Base-by-base conservation (phyloP, 30 jellyfish, hydroid and myxozoan species). In the Aurelia aurita complex sp. Pacific region DNA sequence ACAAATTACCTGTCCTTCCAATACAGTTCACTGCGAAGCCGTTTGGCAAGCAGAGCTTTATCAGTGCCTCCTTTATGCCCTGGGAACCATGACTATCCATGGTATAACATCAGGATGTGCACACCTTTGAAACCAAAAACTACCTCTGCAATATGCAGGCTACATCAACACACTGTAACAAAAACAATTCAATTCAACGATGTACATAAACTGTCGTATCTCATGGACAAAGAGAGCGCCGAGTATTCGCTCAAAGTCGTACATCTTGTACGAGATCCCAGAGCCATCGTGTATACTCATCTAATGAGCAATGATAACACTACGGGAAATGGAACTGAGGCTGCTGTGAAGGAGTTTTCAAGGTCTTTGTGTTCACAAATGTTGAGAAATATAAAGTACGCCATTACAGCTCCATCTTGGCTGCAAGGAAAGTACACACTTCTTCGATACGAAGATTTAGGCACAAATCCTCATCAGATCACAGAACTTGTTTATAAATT, bases 371-470 rank as follows among this genome's bases (percentile, higher is more conserved):
- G 99, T 50, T 61, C 90, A 42, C 98, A 86, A 76, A 95, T 95
- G 99, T 87, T 95, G 55, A 77, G 97, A 33, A 95, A 95, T 66
- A 95, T 95, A 36, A 95, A 95, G 75, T 95, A 95, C 64, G 99
- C 99, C 42, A 95, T 95, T 4, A 95, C 99, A 1, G 99, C 99
- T 7, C 99, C 99, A 33, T 92, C 99, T 42, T 95, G 99, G 99
- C 71, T 95, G 80, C 99, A 95, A 69, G 97, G 99, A 5, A 95
- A 95, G 75, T 95, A 95, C 83, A 95, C 99, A 36, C 84, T 95
- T 74, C 97, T 95, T 16, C 88, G 99, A 23, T 95, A 95, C 88
- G 99, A 95, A 66, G 99, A 95, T 77, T 95, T 95, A 7, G 99
- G 99, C 33, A 95, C 99, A 18, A 95, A 95, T 71, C 99, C 99